These are phyloP conservation scores for Sapajus apella DNA, from an alignment of 2,113 vertebrate genomes.

Conservation along the genomic window DNA sequence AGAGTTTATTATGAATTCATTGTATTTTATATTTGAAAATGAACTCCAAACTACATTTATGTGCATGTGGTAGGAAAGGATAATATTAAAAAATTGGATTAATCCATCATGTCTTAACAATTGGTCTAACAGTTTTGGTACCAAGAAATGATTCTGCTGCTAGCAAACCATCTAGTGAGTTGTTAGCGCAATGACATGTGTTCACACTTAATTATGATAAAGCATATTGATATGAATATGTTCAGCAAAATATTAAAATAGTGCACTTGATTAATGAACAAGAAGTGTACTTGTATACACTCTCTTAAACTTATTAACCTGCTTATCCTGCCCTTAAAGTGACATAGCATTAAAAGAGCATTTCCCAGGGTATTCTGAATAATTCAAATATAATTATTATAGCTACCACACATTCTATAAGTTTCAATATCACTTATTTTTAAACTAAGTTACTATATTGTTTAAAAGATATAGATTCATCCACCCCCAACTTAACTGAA, in stretches of 20 bases:
- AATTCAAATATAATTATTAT: neutral
- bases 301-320: neutral
- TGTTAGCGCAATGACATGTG: neutral
- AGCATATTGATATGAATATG: neutral
- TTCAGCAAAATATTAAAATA: constrained; percentile 5
- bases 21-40: constrained; percentile 20
- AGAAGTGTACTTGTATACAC: neutral
- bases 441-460: neutral
- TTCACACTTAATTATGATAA: neutral
- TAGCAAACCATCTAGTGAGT: neutral
- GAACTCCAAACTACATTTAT: neutral
- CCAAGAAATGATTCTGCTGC: neutral
- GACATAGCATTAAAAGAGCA: neutral
- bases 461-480: neutral
- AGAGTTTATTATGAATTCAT: neutral
- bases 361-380: neutral
- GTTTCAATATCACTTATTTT: neutral
- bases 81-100: neutral
- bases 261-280: neutral
- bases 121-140: neutral
- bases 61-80: neutral
- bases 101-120: neutral
- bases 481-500: neutral
- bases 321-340: neutral
- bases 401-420: neutral